A percentile compares a stretch with the other conserved stretches of the same genome.
These are phyloP conservation scores for Stomatorhinus walkeri DNA, from an alignment of 2,797 vertebrate species.

Conservation along the genomic window DNA sequence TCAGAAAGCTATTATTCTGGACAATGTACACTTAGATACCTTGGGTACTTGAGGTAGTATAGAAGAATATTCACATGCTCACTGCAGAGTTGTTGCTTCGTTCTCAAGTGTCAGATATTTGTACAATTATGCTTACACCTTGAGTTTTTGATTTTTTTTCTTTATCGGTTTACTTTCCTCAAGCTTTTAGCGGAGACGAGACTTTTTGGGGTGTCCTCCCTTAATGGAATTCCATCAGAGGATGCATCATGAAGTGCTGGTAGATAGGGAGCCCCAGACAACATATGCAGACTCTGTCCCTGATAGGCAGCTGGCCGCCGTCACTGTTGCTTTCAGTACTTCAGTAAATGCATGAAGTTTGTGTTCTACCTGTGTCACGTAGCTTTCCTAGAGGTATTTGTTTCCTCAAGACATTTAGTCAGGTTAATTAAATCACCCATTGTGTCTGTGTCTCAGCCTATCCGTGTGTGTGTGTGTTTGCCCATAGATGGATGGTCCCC, in stretches of 20 bases:
- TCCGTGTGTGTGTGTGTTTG: background rate
- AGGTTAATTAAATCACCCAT: background rate
- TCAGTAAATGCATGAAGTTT: background rate
- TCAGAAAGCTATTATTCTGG: background rate
- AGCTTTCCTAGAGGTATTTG: background rate
- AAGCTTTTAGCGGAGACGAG: background rate
- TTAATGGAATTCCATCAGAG: background rate
- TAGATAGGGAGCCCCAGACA: background rate
- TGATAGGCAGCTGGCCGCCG: background rate
- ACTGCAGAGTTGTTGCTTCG: background rate
- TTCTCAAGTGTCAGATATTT: background rate
- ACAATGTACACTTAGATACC: background rate
- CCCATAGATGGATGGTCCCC: background rate
- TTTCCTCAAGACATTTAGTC: background rate
- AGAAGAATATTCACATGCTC: background rate
- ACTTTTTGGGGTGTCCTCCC: background rate
- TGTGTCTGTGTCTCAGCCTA: background rate
- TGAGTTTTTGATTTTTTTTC: background rate
- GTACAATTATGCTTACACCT: background rate
- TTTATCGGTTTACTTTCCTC: background rate
- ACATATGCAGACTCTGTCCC: background rate
- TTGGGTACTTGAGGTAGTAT: background rate
- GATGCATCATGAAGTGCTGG: background rate
- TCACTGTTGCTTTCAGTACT: background rate
- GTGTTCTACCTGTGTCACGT: background rate